Evolutionary conservation across 2,888 invertebrate species (phyloP).

Genomic region (Melieria crassipennis): DNA sequence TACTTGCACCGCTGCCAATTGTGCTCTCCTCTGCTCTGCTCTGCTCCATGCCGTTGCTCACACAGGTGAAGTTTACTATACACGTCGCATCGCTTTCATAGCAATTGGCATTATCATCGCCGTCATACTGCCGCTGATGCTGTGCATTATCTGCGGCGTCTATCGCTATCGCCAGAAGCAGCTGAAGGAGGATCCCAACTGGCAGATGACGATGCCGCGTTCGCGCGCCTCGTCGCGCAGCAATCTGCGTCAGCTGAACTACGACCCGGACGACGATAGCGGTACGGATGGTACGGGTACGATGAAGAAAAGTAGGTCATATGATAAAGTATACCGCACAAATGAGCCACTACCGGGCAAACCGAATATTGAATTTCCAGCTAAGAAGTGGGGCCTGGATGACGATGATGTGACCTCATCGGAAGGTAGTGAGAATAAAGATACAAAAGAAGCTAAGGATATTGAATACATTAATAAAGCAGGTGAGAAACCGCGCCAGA

Average conservation of each 20-base stretch:
- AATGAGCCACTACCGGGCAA: constrained; percentile 80
- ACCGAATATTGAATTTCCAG: constrained; percentile 82
- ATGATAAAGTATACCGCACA: constrained; percentile 85
- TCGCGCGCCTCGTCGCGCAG: constrained; percentile 71
- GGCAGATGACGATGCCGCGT: constrained; percentile 71
- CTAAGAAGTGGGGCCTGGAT: constrained; percentile 81
- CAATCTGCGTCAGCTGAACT: constrained; percentile 66
- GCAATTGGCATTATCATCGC: constrained; percentile 79
- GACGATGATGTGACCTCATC: constrained; percentile 73
- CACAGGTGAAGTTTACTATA: constrained; percentile 74
- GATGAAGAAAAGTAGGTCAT: constrained; percentile 75
- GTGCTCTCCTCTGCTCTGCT: no score
- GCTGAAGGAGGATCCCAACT: constrained; percentile 70
- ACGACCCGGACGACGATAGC: constrained; percentile 68
- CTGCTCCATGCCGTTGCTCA: neutral
- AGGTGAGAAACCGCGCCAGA: constrained; percentile 70
- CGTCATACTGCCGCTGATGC: constrained; percentile 74
- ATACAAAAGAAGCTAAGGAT: constrained; percentile 72
- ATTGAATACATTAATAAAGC: constrained; percentile 70
- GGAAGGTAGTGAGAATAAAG: constrained; percentile 72
- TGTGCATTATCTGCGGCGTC: constrained; percentile 71
- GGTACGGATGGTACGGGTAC: constrained; percentile 69
- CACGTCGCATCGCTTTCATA: constrained; percentile 77
- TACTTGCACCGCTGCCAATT: no score
- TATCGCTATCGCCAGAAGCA: constrained; percentile 74